Percentiles rank a stretch among this genome's conserved stretches.
phyloP scores from a whole-genome alignment of 2,113 vertebrate species.

The Cygnus buccinator region DNA sequence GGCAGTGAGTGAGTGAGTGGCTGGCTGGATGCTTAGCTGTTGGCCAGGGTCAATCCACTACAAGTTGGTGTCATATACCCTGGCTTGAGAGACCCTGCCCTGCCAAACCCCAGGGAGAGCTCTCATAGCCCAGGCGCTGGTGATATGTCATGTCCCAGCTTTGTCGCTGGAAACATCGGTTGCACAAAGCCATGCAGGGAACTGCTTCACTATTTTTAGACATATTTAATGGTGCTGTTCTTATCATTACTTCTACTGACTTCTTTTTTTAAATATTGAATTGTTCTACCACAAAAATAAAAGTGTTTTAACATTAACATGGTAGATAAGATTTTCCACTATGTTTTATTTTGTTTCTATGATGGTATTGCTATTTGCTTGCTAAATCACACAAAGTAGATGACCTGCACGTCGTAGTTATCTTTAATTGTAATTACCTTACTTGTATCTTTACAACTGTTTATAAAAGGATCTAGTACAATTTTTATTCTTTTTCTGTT shows the following conservation, averaged over 20 bases:
- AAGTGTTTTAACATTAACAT: background rate
- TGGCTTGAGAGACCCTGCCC: background rate
- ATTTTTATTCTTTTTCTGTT: background rate
- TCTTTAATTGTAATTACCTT: background rate
- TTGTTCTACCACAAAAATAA: background rate
- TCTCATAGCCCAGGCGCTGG: background rate
- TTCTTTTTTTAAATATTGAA: background rate
- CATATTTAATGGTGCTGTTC: background rate
- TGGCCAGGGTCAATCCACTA: accelerated
- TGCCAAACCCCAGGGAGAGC: too few species aligned
- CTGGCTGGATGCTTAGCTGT: background rate
- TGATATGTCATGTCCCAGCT: background rate
- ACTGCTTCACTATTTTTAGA: background rate
- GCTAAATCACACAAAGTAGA: background rate
- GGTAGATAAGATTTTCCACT: background rate
- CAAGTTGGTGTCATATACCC: background rate
- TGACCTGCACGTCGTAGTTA: background rate
- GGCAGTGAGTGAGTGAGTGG: accelerated
- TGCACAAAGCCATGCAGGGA: accelerated
- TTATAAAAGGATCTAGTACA: background rate
- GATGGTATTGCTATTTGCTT: background rate
- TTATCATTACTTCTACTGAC: background rate
- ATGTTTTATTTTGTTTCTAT: background rate
- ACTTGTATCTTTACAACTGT: background rate
- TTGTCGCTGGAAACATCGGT: background rate